Base-by-base conservation (phyloP, 2,113 vertebrate genomes). In the Aegotheles bennettii region DNA sequence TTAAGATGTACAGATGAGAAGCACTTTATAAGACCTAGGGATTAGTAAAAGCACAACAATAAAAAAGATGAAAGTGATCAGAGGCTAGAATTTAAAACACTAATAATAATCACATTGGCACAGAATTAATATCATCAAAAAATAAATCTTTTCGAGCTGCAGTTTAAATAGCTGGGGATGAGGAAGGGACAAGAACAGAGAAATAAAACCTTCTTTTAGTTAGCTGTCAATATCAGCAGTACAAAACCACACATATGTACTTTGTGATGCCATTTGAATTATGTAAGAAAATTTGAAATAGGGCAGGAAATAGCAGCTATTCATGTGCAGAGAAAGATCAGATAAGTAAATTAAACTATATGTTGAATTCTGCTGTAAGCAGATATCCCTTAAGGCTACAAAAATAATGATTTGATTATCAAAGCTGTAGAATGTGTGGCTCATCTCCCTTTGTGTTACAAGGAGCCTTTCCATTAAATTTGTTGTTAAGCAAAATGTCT, bases 391-490 rank as follows among this genome's bases (percentile, higher is more conserved):
- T 94, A 95, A 96, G 93, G 96, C 91, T 94, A 95, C 77, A 95
- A 95, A 97, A 96, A 93, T 93, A 97, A 96, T 92, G 56, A 96
- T 96, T 96, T 96, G 90, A 96, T 97, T 96, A 97, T 97, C 96
- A 97, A 96, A 97, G 94, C 82, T 68, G 18, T 29, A 94, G 96
- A 96, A 96, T 85, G 56, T 92, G 74, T 76, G 38, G 63, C 48
- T 96, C 74, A 74, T 95, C 84, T 93, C 38, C 45, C 43, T 95
- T 97, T 95, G 77, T 94, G 83, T 87, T 94, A 92, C 91, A 95
- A 91, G 79, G 20, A 96, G 42, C 74, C 73, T 97, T 96, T 95
- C 87, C 75, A 57, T 94, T 91, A 80, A 96, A 97, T 96, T 79
- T 96, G 82, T 94, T 95, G 59, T 94, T 95, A 90, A 96, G 79